Conservation (phyloP, 2,113 vertebrate species). For the Nicator chloris region DNA sequence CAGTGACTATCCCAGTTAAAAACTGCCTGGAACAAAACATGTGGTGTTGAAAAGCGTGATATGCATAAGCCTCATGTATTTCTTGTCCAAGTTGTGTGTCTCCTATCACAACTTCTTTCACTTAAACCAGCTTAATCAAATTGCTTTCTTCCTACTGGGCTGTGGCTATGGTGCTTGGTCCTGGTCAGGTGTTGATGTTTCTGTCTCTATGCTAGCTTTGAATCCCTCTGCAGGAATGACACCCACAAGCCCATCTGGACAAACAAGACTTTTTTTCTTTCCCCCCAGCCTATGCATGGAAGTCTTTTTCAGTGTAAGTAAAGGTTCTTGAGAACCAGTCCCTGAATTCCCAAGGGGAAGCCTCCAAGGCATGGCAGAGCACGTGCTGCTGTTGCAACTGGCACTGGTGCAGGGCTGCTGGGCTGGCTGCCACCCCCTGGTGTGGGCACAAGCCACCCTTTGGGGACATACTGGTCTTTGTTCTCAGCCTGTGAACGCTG, state of each 20-base stretch:
- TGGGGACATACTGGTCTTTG: neutral
- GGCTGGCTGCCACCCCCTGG: neutral
- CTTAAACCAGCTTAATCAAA: neutral
- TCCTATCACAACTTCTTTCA: neutral
- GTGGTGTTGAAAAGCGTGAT: neutral
- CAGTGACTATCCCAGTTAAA: neutral
- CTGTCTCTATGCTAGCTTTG: neutral
- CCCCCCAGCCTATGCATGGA: neutral
- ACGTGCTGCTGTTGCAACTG: neutral
- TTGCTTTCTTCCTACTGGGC: neutral
- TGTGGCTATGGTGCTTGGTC: neutral
- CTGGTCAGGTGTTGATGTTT: neutral
- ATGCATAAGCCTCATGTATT: rapidly evolving
- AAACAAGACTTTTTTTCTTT: neutral
- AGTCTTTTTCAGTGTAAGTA: neutral
- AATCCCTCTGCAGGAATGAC: neutral
- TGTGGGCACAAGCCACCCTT: neutral
- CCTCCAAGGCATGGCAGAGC: rapidly evolving
- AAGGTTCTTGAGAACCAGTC: neutral
- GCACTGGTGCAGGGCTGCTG: neutral
- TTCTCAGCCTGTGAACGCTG: neutral
- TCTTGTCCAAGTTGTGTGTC: neutral
- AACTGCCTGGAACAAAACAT: neutral
- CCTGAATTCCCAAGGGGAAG: neutral
- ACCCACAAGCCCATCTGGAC: neutral